Evolutionary conservation across 2,888 invertebrate genomes (phyloP).

Genomic region (Nymphalis urticae): DNA sequence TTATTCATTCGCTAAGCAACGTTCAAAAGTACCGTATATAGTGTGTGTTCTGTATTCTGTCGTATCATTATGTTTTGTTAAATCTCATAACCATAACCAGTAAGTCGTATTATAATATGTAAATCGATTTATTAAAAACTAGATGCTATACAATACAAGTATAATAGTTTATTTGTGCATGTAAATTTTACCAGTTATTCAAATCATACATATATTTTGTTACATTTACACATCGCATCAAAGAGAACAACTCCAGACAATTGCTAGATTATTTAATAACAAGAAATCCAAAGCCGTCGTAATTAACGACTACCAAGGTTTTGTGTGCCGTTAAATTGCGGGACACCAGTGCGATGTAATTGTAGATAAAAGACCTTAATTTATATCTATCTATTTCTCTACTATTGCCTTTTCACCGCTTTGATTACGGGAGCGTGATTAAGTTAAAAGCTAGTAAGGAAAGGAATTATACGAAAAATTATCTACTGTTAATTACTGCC

Average conservation of each 20-base stretch:
- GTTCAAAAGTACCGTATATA: no score
- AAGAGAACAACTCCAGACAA: not conserved
- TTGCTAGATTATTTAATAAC: conserved; percentile 16
- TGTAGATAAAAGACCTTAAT: conserved; percentile 47
- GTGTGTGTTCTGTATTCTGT: no score
- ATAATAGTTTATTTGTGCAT: conserved; percentile 13
- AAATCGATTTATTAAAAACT: no score
- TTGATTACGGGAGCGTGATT: conserved; percentile 11
- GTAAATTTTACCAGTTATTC: no score
- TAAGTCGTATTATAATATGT: no score
- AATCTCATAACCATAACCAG: no score
- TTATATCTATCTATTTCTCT: conserved; percentile 37
- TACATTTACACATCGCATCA: not conserved
- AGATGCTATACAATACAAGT: not conserved
- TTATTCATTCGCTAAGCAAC: no score
- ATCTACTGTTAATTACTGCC: no score
- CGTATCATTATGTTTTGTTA: no score
- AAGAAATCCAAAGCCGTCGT: conserved; percentile 37
- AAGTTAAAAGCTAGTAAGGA: not conserved
- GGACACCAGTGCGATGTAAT: conserved; percentile 46
- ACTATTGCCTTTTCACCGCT: conserved; percentile 18
- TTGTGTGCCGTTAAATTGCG: conserved; percentile 52
- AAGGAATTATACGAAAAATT: no score
- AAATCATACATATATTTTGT: not conserved
- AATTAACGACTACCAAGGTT: conserved; percentile 50